Conservation (phyloP, 2,113 vertebrate genomes). For the Paracanthobrama guichenoti region DNA sequence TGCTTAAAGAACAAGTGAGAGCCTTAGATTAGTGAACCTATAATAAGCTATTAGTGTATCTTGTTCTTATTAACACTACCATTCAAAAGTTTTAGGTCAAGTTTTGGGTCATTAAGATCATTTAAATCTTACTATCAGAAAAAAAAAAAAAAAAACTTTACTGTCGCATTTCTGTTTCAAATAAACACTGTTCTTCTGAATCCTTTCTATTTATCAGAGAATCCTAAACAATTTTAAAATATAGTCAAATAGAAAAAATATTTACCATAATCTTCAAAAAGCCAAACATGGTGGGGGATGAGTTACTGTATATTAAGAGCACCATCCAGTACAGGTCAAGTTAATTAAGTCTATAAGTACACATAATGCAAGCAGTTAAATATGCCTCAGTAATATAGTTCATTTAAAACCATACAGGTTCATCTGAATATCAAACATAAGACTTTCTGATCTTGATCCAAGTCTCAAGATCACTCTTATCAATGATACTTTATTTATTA, state of each 20-base stretch:
- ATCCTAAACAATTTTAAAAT: too few relatives aligned
- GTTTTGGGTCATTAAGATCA: too few relatives aligned
- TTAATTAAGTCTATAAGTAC: neutral
- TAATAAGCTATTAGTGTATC: too few relatives aligned
- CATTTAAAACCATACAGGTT: neutral
- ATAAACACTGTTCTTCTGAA: too few relatives aligned
- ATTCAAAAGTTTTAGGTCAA: too few relatives aligned
- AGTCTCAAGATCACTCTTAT: neutral
- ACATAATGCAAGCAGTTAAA: neutral
- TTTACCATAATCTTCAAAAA: neutral
- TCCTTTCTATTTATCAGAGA: too few relatives aligned
- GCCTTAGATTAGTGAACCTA: too few relatives aligned
- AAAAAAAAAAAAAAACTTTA: too few relatives aligned
- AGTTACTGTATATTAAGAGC: neutral
- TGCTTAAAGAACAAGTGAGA: constrained; percentile 92
- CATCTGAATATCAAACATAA: neutral
- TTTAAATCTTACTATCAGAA: too few relatives aligned
- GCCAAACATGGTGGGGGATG: neutral
- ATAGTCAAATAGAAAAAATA: too few relatives aligned
- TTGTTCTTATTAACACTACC: too few relatives aligned
- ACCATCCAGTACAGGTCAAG: neutral
- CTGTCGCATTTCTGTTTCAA: too few relatives aligned
- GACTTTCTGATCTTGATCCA: neutral
- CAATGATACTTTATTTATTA: neutral
- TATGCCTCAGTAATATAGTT: neutral